Evolutionary conservation across 2,113 vertebrate genomes (phyloP), one percentile per base, ranked within the genome.

Genomic region (Speoplatyrhinus poulsoni): DNA sequence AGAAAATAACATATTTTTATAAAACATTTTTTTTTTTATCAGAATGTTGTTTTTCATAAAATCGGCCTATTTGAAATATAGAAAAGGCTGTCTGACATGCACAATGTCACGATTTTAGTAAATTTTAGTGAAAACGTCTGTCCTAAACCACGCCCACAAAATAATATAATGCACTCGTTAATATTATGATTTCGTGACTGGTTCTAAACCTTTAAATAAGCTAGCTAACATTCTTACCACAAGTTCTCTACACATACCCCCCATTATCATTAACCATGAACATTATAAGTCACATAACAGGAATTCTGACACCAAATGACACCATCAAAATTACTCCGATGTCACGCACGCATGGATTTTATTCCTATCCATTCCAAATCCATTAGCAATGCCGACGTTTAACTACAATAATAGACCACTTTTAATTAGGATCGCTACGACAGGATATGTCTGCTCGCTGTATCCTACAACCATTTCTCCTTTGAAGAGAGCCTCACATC

Each of bases 401-500:
- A 9, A 26, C 19, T 57, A 12, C 12, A 26, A 26, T 26, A 26
- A 3, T 32, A 58, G 11, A 26, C 26, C 26, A 26, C 32, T 11
- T 58, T 58, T 26, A 9, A n/a, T 41, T 3, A 58, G 19, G 26
- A 46, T 19, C n/a, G 8, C 9, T 4, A 46, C 19, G n/a, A 12
- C 12, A 17, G 11, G 10, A 1, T 46, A n/a, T 10, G n/a, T 17
- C n/a, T 46, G 46, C 13, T 17, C 67, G 78, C 77, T 65, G 75
- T 67, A 81, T 68, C 79, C 79, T 73, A 85, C 77, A 70, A 65
- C 75, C 76, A 74, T 57, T 69, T 58, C 75, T 63, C 81, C 85
- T 86, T 83, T 90, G 82, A 91, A 90, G 80, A 85, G 84, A 87
- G 77, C 84, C 79, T 82, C 85, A 89, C 90, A 89, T 90, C 90